Evolutionary conservation across 2,113 vertebrate genomes (phyloP), one percentile per base, ranked within the genome.

Genomic region (Pseudonaja textilis): DNA sequence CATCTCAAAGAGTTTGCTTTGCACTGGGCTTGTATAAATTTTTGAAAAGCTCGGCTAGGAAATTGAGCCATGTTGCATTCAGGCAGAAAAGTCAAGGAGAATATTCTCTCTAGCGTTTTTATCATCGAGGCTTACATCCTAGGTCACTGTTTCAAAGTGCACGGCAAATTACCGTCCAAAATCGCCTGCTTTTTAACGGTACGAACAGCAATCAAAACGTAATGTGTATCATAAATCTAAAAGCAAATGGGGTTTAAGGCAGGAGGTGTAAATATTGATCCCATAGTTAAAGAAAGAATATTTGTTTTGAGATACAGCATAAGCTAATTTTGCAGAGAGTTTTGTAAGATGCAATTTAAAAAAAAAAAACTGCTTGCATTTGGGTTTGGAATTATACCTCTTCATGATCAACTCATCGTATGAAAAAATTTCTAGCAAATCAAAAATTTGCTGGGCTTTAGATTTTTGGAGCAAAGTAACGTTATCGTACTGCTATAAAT

Each of bases 401-500:
- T 91, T 94, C 88, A 92, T 12, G 22, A 94, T 92, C 9, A 12
- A 4, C 59, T 64, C 10, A 94, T 91, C 90, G 91, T 91, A 95
- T 94, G 92, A 94, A 91, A 57, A 93, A 89, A 90, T 96, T 95
- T 93, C 95, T 93, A 56, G 57, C 55, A 94, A 29, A 85, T 92
- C 89, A 64, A 45, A 89, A 0, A 0, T 94, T 96, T 93, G 56
- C 85, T 94, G 4, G 47, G 91, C 89, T 95, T 93, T 45, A 14
- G 81, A 89, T 81, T 94, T 96, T 93, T 96, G 69, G 10, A 93
- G n/a, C 25, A 90, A 94, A 89, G 55, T 92, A 90, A 94, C 92
- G 94, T 96, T 92, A 95, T 96, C 93, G 42, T 11, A 88, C 91
- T 96, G 54, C 90, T 96, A 39, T 89, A 95, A 2, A 94, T 94